Percentiles rank a stretch among this genome's conserved stretches.
phyloP scores from a whole-genome alignment of 2,113 vertebrate species.

The Cavia porcellus region DNA sequence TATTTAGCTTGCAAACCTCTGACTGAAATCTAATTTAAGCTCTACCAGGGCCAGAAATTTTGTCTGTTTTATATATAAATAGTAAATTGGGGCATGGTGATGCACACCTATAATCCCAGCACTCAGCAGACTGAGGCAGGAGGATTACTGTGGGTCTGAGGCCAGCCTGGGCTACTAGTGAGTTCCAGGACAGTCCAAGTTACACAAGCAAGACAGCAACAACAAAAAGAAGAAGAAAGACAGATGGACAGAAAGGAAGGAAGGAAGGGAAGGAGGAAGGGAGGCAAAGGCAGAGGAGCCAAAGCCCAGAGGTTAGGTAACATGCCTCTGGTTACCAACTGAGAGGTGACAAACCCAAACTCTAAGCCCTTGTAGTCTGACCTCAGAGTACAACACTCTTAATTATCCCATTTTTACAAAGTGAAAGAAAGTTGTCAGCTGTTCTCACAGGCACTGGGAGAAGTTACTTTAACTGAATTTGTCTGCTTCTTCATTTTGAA shows the following conservation, averaged over 20 bases:
- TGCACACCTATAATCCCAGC: not conserved
- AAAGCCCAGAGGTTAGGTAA: slow-evolving; percentile 16
- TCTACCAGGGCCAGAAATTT: not conserved
- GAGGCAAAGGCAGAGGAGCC: not conserved
- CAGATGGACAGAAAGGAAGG: not conserved
- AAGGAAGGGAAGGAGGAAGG: not conserved
- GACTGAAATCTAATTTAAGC: not conserved
- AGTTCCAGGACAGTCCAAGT: not conserved
- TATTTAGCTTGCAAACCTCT: not conserved
- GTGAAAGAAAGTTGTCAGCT: not conserved
- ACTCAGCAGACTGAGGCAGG: not conserved
- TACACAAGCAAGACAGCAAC: not conserved
- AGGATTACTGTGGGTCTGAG: not conserved
- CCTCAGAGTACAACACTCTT: not conserved
- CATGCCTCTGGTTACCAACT: not conserved
- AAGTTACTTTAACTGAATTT: not conserved
- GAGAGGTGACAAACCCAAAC: not conserved
- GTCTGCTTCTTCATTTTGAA: not conserved
- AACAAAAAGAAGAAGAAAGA: no score
- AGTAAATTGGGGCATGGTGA: not conserved
- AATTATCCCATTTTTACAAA: not conserved
- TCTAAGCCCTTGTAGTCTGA: not conserved
- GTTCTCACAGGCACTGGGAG: not conserved
- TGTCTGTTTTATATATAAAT: not conserved
- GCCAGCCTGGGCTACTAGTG: not conserved